Evolutionary conservation across 2,888 invertebrate genomes (phyloP).

Genomic region (Acronicta alni): DNA sequence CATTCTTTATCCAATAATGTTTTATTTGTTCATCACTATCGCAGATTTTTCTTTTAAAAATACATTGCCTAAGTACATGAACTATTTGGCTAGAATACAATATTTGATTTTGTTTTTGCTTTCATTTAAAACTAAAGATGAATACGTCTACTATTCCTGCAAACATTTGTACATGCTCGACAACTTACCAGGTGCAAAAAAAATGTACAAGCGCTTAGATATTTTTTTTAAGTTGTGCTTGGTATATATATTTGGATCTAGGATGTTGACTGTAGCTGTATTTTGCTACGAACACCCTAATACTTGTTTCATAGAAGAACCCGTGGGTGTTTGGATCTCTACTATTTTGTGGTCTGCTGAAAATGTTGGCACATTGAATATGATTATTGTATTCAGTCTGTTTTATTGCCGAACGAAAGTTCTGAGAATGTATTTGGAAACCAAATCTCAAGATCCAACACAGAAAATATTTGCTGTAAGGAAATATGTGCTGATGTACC

Average conservation of each 20-base stretch:
- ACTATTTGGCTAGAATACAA: neutral
- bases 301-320: neutral
- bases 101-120: neutral
- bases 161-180: neutral
- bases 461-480: neutral
- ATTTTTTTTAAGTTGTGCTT: neutral
- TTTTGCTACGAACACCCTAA: neutral
- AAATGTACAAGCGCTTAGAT: neutral
- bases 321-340: neutral
- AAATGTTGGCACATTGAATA: neutral
- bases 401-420: neutral
- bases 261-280: neutral
- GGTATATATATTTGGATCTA: neutral
- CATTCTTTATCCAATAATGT: neutral
- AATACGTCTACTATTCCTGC: neutral
- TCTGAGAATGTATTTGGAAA: neutral
- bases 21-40: neutral
- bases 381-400: neutral
- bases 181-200: neutral
- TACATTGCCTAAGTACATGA: neutral
- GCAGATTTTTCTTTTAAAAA: neutral
- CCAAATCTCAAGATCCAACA: neutral
- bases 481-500: neutral
- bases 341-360: neutral
- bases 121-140: slow-evolving; percentile 1